Evolutionary conservation across 2,797 vertebrate species (phyloP).

Genomic region (Microtus agrestis): DNA sequence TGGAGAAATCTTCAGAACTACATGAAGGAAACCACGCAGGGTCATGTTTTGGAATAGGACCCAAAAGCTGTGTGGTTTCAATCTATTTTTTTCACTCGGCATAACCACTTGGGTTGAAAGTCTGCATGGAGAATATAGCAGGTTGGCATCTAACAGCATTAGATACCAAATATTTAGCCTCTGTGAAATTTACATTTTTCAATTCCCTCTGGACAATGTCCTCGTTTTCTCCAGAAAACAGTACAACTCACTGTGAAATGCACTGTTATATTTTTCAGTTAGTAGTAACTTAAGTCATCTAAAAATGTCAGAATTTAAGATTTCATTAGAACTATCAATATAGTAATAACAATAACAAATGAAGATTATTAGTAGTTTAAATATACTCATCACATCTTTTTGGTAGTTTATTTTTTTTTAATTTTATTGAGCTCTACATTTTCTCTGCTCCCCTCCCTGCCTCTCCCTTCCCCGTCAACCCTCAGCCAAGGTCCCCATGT

Average conservation of each 20-base stretch:
- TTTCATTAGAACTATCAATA: neutral
- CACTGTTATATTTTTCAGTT: neutral
- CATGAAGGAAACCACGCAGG: neutral
- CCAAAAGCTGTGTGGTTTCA: conserved; percentile 49
- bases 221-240: neutral
- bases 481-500: too few species aligned
- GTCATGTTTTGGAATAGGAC: conserved; percentile 42
- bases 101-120: conserved; percentile 34
- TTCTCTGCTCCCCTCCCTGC: too few species aligned
- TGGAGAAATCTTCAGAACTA: conserved; percentile 24
- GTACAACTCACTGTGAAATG: neutral
- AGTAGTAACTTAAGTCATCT: neutral
- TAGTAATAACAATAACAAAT: neutral
- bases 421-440: too few species aligned
- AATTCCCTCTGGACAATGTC: neutral
- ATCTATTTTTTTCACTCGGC: neutral
- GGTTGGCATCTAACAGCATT: neutral
- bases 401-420: neutral
- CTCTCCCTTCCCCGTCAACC: too few species aligned
- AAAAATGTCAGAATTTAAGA: neutral
- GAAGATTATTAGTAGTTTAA: neutral
- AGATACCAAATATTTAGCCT: neutral
- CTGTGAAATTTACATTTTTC: neutral
- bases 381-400: neutral
- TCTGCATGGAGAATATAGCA: neutral